Conservation (phyloP, 2,113 vertebrate species). For the Cygnus atratus region DNA sequence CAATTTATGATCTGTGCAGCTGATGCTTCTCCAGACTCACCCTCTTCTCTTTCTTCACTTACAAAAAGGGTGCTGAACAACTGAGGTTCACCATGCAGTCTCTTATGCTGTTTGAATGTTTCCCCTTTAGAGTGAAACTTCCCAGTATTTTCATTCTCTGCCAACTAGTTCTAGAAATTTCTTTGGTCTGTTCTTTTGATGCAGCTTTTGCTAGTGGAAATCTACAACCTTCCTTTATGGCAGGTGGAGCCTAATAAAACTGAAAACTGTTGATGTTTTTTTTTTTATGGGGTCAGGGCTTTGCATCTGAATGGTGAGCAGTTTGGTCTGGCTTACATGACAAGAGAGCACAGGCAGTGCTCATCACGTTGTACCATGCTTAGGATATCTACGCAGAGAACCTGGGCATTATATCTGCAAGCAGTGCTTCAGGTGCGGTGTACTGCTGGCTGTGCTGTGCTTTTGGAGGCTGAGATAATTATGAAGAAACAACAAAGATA, state of each 20-base stretch:
- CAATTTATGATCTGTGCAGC: background rate
- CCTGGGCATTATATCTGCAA: accelerated
- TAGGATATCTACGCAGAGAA: background rate
- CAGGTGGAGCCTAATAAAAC: background rate
- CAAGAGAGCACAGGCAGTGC: background rate
- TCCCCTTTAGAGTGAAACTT: background rate
- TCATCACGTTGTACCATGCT: background rate
- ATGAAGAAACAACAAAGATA: background rate
- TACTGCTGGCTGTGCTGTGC: accelerated
- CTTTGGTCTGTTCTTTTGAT: background rate
- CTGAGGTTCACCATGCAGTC: accelerated
- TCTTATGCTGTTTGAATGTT: background rate
- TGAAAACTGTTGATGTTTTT: accelerated
- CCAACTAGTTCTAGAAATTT: accelerated
- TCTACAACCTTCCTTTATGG: background rate
- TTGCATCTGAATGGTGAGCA: accelerated
- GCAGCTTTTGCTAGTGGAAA: background rate
- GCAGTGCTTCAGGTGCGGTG: accelerated
- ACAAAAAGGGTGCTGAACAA: background rate
- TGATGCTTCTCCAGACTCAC: background rate
- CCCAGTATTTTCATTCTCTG: background rate
- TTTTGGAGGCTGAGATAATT: background rate
- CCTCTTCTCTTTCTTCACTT: background rate
- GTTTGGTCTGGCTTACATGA: background rate
- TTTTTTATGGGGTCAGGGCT: background rate